These are phyloP conservation scores for Rotaria sp. DNA, from an alignment of 2,888 invertebrate species.

Conservation along the genomic window DNA sequence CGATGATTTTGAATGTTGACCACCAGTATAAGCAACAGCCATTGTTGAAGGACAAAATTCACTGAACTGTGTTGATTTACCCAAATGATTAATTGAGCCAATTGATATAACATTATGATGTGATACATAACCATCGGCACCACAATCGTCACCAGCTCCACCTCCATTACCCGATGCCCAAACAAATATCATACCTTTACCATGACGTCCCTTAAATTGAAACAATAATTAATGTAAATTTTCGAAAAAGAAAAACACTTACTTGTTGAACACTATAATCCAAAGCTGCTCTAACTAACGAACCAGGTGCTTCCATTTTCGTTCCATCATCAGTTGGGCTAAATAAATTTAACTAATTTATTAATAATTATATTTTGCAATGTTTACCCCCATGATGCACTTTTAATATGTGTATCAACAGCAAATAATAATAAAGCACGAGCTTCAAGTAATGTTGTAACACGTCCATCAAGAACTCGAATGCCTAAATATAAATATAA, in stretches of 20 bases:
- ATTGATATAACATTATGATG: slow-evolving; percentile 39
- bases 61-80: slow-evolving; percentile 32
- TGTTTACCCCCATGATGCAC: slow-evolving; percentile 34
- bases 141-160: slow-evolving; percentile 36
- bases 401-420: slow-evolving; percentile 33
- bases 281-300: slow-evolving; percentile 29
- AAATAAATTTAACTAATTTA: neutral
- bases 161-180: slow-evolving; percentile 41
- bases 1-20: neutral
- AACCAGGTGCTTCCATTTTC: slow-evolving; percentile 35
- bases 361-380: neutral
- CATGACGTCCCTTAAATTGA: slow-evolving; percentile 34
- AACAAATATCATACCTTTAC: slow-evolving; percentile 37
- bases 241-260: neutral
- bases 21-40: slow-evolving; percentile 40
- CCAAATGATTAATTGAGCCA: slow-evolving; percentile 35
- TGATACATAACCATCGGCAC: slow-evolving; percentile 39
- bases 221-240: neutral
- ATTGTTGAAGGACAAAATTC: slow-evolving; percentile 39
- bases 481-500: neutral
- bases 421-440: slow-evolving; percentile 32
- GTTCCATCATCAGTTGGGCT: slow-evolving; percentile 40
- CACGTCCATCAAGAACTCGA: slow-evolving; percentile 39
- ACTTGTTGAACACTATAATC: slow-evolving; percentile 35
- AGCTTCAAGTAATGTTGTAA: slow-evolving; percentile 38